Evolutionary conservation across 2,113 vertebrate species (phyloP).

Genomic region (Ciconia boyciana): DNA sequence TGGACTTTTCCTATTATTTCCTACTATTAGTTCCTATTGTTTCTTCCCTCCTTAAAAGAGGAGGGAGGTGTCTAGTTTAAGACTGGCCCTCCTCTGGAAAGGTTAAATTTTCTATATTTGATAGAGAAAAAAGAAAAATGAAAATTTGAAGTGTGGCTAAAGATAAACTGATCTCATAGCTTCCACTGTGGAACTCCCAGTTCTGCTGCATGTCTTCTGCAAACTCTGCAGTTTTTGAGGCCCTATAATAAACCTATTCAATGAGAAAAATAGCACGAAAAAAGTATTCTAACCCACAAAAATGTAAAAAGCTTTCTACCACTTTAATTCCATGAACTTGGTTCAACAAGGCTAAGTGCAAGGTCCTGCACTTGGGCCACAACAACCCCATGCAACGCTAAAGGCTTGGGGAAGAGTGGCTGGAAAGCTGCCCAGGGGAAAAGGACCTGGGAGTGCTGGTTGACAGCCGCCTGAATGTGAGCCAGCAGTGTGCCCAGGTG

Average conservation of each 20-base stretch:
- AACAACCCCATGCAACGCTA: too few relatives aligned
- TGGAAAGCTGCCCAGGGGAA: too few relatives aligned
- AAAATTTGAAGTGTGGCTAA: neutral
- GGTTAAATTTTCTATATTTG: neutral
- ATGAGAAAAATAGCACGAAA: neutral
- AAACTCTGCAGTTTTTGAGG: neutral
- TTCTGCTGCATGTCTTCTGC: neutral
- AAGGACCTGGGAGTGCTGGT: too few relatives aligned
- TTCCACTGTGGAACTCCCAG: neutral
- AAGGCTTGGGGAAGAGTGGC: too few relatives aligned
- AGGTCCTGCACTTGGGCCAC: too few relatives aligned
- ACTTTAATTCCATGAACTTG: neutral
- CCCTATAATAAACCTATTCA: neutral
- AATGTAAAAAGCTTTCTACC: neutral
- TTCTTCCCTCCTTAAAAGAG: neutral
- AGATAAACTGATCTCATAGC: neutral
- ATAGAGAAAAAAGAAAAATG: neutral
- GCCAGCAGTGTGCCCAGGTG: too few relatives aligned
- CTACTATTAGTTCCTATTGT: neutral
- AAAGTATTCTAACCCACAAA: neutral
- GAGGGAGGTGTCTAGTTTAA: neutral
- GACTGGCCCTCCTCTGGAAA: neutral
- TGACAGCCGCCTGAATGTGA: too few relatives aligned
- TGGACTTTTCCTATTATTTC: neutral
- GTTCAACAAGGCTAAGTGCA: too few relatives aligned